Conservation (phyloP, 2,113 vertebrate species). For the Rousettus leschenaultii region DNA sequence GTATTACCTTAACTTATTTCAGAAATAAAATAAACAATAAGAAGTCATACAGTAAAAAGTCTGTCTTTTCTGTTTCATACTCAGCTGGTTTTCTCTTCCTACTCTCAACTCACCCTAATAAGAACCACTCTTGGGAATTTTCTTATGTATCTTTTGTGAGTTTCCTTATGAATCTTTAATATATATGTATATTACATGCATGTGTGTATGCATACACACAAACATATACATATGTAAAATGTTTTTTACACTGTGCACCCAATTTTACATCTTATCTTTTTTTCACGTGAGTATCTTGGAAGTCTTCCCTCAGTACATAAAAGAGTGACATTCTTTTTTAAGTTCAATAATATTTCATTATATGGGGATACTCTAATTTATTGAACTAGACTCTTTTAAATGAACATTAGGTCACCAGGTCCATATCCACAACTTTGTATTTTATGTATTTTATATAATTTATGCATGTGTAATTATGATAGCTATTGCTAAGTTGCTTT, state of each 20-base stretch:
- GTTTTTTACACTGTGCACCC: background rate
- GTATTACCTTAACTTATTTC: background rate
- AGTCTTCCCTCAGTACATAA: background rate
- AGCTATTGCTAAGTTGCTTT: background rate
- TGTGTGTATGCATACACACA: background rate
- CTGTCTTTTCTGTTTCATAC: background rate
- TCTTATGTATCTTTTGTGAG: background rate
- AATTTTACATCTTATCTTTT: background rate
- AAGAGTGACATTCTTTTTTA: background rate
- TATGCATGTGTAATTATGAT: background rate
- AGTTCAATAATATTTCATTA: background rate
- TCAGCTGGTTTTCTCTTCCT: background rate
- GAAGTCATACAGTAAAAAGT: background rate
- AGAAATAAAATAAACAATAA: conserved; percentile 30
- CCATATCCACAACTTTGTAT: background rate
- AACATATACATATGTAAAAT: background rate
- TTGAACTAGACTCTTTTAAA: background rate
- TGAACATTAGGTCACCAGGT: background rate
- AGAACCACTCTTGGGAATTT: background rate
- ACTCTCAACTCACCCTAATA: background rate
- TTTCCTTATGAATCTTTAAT: background rate
- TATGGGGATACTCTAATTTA: background rate
- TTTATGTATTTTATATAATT: background rate
- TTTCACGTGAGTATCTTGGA: background rate
- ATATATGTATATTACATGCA: background rate